Conservation (phyloP, 2,797 vertebrate genomes). For the Liparis tanakae region DNA sequence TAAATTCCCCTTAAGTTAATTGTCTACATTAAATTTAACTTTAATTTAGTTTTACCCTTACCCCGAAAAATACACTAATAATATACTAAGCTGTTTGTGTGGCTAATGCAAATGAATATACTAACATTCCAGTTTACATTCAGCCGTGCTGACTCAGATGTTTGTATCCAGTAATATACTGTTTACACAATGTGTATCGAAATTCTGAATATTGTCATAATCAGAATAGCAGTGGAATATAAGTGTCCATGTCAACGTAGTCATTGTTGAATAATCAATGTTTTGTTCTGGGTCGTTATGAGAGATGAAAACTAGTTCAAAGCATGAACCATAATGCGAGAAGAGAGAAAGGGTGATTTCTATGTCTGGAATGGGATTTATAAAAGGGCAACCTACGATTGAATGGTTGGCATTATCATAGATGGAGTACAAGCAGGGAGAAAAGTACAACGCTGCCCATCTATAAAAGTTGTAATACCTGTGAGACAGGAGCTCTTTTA, state of each 20-base stretch:
- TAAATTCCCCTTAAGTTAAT: not conserved
- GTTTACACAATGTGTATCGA: not conserved
- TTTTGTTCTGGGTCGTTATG: conserved; percentile 21
- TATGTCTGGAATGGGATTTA: conserved; percentile 11
- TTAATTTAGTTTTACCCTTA: too few species aligned
- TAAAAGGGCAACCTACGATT: conserved; percentile 8
- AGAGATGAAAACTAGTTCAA: conserved; percentile 11
- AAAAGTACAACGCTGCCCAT: conserved; percentile 24
- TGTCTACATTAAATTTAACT: too few species aligned
- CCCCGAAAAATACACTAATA: too few species aligned
- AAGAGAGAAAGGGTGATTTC: conserved; percentile 1
- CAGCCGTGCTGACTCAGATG: too few species aligned
- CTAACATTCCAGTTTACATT: too few species aligned
- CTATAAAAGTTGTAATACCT: conserved; percentile 33
- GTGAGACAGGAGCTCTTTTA: conserved; percentile 12
- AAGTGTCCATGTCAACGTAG: not conserved
- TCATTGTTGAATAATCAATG: conserved; percentile 12
- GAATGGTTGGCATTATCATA: conserved; percentile 20
- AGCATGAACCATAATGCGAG: not conserved
- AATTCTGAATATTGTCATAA: too few species aligned
- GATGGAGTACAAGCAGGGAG: not conserved
- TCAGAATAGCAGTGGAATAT: too few species aligned
- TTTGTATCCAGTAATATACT: too few species aligned
- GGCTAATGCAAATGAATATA: too few species aligned
- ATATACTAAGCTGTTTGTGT: too few species aligned